Percentiles rank a stretch among this genome's conserved stretches.
These are phyloP conservation scores for Typhlomys cinereus DNA, from an alignment of 2,113 vertebrate genomes.

Conservation along the genomic window DNA sequence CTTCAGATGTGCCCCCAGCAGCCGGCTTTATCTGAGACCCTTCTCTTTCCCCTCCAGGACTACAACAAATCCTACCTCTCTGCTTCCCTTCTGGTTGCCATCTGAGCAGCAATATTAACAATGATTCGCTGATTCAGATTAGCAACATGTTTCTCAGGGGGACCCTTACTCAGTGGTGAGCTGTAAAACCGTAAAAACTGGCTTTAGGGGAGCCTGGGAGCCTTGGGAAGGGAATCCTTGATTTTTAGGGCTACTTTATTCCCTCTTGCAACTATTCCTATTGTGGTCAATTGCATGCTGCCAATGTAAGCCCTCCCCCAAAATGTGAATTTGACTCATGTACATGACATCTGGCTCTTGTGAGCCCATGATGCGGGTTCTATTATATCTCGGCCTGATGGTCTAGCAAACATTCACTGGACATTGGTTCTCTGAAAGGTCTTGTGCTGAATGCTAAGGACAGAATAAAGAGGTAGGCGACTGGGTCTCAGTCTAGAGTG, in stretches of 20 bases:
- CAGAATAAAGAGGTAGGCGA: rapidly evolving
- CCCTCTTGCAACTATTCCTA: neutral
- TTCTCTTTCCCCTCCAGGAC: neutral
- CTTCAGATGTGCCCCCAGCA: neutral
- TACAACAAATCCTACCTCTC: neutral
- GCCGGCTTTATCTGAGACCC: neutral
- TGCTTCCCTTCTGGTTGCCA: neutral
- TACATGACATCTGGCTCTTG: rapidly evolving
- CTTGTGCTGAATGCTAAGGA: neutral
- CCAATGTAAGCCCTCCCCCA: neutral
- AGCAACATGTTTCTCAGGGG: neutral
- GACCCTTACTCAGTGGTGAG: rapidly evolving
- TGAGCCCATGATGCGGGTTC: rapidly evolving
- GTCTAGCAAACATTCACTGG: neutral
- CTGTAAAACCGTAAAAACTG: too few relatives aligned
- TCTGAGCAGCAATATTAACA: neutral
- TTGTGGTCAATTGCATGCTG: neutral
- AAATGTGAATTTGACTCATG: too few relatives aligned
- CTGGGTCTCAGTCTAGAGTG: neutral
- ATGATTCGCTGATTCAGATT: too few relatives aligned
- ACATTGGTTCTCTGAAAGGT: rapidly evolving
- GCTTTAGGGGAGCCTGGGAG: neutral
- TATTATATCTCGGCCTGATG: rapidly evolving
- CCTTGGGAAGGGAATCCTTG: neutral
- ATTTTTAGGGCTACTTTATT: neutral